phyloP scores from a whole-genome alignment of 92 coral and sea anemone genomes.

The Chrysogorgia sp. region DNA sequence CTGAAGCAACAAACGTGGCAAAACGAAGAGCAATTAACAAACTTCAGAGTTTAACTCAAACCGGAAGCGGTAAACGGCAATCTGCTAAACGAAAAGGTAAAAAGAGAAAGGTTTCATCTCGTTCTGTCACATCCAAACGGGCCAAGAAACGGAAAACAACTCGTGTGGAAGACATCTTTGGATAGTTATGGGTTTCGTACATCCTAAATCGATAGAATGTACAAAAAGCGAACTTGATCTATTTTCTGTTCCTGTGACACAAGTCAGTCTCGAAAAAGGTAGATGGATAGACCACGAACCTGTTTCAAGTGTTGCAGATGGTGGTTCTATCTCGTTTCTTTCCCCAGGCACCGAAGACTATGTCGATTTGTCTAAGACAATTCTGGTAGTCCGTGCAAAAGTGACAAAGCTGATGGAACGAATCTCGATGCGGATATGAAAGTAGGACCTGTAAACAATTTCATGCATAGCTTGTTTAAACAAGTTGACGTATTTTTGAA shows the following conservation, averaged over 20 bases:
- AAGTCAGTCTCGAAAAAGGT: conserved; percentile 48
- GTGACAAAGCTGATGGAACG: not conserved
- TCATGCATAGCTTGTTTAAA: no score
- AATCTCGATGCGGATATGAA: not conserved
- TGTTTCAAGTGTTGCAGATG: conserved; percentile 54
- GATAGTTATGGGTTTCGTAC: conserved; percentile 55
- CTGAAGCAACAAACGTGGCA: not conserved
- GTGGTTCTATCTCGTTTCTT: conserved; percentile 52
- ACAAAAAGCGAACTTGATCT: conserved; percentile 56
- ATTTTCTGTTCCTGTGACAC: conserved; percentile 53
- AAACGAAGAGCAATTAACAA: not conserved
- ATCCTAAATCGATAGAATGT: conserved; percentile 56
- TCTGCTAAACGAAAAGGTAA: no score
- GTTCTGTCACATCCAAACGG: not conserved
- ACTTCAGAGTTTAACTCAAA: no score
- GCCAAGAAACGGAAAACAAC: no score
- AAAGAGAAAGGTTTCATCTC: no score
- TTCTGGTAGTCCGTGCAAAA: no score
- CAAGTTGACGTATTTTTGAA: no score
- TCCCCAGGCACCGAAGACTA: conserved; percentile 28
- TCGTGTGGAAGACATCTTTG: conserved; percentile 14
- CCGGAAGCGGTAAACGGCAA: no score
- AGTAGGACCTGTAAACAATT: not conserved
- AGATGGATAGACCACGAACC: conserved; percentile 47
- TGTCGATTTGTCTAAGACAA: no score